phyloP scores from a whole-genome alignment of 1,140 invertebrate genomes.

The Meloidogyne floridensis region DNA sequence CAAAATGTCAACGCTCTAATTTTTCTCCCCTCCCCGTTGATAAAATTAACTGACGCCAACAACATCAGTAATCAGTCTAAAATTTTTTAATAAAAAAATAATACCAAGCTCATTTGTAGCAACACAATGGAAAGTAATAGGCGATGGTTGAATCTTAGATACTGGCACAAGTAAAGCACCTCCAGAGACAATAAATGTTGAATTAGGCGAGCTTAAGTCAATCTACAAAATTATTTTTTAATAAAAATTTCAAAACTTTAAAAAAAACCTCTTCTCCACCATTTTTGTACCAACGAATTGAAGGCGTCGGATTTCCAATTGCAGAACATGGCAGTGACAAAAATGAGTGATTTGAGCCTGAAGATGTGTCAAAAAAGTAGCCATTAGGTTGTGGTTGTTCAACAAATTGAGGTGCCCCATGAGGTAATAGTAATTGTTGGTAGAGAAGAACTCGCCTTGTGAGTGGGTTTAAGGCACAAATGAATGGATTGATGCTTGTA shows the following conservation, averaged over 20 bases:
- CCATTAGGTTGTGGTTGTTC: slow-evolving; percentile 27
- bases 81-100: slow-evolving; percentile 13
- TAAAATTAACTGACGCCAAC: no score
- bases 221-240: slow-evolving; percentile 27
- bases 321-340: slow-evolving; percentile 44
- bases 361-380: slow-evolving; percentile 28
- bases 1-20: no score
- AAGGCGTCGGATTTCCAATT: slow-evolving; percentile 36
- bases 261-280: slow-evolving; percentile 32
- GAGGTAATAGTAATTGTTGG: slow-evolving; percentile 46
- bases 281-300: slow-evolving; percentile 42
- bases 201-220: slow-evolving; percentile 28
- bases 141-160: slow-evolving; percentile 7
- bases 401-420: slow-evolving; percentile 40
- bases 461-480: slow-evolving; percentile 41
- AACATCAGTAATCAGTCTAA: not conserved
- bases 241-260: not conserved
- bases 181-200: slow-evolving; percentile 42
- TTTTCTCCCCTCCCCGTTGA: no score
- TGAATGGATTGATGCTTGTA: slow-evolving; percentile 34
- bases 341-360: slow-evolving; percentile 36
- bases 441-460: slow-evolving; percentile 40
- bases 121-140: slow-evolving; percentile 41
- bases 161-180: slow-evolving; percentile 45
- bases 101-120: slow-evolving; percentile 43